Conservation (phyloP, 2,888 invertebrate species). For the Trimorus sp. region DNA sequence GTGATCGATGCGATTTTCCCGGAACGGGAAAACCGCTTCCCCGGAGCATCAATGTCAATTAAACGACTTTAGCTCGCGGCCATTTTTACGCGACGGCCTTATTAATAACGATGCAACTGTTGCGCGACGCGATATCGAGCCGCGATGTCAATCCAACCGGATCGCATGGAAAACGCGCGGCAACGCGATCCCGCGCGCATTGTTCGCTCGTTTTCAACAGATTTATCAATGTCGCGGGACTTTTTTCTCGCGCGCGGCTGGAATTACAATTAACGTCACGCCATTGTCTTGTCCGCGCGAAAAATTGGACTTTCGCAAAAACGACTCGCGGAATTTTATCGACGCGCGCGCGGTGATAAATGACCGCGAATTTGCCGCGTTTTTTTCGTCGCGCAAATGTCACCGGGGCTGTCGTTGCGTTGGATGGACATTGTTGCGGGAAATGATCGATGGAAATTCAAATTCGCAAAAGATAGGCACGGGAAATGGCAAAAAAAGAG, state of each 20-base stretch:
- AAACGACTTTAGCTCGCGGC: constrained; percentile 64
- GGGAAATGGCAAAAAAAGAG: too few species aligned
- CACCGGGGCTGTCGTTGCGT: too few species aligned
- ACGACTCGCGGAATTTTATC: too few species aligned
- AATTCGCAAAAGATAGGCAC: not conserved
- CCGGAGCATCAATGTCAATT: not conserved
- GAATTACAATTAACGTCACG: constrained; percentile 41
- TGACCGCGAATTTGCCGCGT: too few species aligned
- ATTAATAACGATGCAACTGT: constrained; percentile 64
- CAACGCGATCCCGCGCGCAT: constrained; percentile 47
- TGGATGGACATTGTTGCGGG: too few species aligned
- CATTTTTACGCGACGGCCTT: constrained; percentile 64
- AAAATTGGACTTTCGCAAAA: too few species aligned
- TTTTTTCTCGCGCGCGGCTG: constrained; percentile 27
- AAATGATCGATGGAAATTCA: not conserved
- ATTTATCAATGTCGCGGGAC: constrained; percentile 58
- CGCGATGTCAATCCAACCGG: constrained; percentile 60
- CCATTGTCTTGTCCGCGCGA: too few species aligned
- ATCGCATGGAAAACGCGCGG: constrained; percentile 58
- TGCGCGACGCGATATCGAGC: constrained; percentile 64
- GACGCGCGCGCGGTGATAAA: too few species aligned
- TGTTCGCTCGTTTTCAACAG: constrained; percentile 54
- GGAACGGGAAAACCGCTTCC: too few species aligned
- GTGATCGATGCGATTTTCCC: too few species aligned
- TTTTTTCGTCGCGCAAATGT: too few species aligned